phyloP scores from a whole-genome alignment of 1,140 invertebrate genomes.

The Drosophila quadrilineata region DNA sequence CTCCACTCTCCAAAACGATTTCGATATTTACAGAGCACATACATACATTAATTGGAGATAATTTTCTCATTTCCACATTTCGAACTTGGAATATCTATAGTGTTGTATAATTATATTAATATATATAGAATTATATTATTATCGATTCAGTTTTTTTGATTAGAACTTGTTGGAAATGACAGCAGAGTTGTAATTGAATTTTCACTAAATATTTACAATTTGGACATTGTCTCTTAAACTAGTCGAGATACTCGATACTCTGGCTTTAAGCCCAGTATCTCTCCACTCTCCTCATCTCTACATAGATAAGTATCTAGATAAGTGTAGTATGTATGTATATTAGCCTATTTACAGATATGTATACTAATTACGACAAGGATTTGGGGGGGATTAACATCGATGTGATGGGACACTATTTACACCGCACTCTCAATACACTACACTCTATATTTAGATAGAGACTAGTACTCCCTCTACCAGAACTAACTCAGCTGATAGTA shows the following conservation, averaged over 20 bases:
- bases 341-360: slow-evolving; percentile 60
- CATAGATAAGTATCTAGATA: background rate
- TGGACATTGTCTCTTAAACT: slow-evolving; percentile 17
- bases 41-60: slow-evolving; percentile 21
- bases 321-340: background rate
- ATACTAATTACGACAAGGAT: slow-evolving; percentile 33
- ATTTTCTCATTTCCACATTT: slow-evolving; percentile 25
- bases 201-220: slow-evolving; percentile 61
- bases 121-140: slow-evolving; percentile 14
- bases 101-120: slow-evolving; percentile 10
- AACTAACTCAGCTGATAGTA: slow-evolving; percentile 86
- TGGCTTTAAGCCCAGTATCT: slow-evolving; percentile 55
- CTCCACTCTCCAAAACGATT: no score
- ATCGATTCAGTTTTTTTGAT: slow-evolving; percentile 37
- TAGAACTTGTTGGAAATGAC: slow-evolving; percentile 45
- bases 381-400: no score
- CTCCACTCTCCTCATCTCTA: no score
- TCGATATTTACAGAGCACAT: slow-evolving; percentile 59
- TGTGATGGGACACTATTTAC: slow-evolving; percentile 10
- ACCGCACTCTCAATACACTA: no score
- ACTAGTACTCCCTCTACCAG: slow-evolving; percentile 34
- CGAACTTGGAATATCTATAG: no score
- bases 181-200: slow-evolving; percentile 39
- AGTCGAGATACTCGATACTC: slow-evolving; percentile 6
- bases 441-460: background rate